Base-by-base conservation (phyloP, 2,888 invertebrate species). In the Cephus rjabovi region DNA sequence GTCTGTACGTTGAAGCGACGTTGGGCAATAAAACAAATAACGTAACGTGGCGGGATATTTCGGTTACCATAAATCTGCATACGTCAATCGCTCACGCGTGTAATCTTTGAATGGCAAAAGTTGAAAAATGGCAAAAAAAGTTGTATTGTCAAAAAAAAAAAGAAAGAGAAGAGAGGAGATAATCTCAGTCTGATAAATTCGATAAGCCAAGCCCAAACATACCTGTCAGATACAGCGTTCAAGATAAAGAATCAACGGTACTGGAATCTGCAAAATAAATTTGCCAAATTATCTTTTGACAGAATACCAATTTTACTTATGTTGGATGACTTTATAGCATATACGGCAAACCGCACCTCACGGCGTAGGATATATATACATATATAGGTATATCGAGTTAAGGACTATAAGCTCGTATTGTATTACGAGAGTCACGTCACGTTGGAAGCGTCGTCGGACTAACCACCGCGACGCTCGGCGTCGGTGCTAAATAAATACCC, bases 341-440 rank as follows among this genome's bases (percentile, higher is more conserved):
- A 56, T 56, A 56, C 9, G 23, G 56, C 56, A 23, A 40, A 15
- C 40, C 40, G 40, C 23, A 56, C 23, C 56, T 56, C 23, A 9
- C 2, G 9, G 56, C 23, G 0, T 9, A 23, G 9, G 23, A 23
- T 23, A 56, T 56, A 6, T 15, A 23, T 23, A 6, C 15, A 23
- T 56, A 23, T 23, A 23, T 56, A 23, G 40, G 23, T 56, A 40
- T 40, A 56, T 56, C 56, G 23, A 56, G 56, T 15, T 23, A 56
- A 2, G 56, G 56, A 56, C 23, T 56, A 9, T 56, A 56, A 56
- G 56, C 56, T 56, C 2, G 23, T 56, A 56, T 56, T 56, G 40
- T 68, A 12, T 77, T 56, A 75, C 69, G 74, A 75, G 77, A 75
- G 74, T 78, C 76, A 77, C 71, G 77, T 78, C 34, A n/a, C 34